phyloP scores from a whole-genome alignment of 1,140 invertebrate genomes.

The Tetramorium parvispinum region DNA sequence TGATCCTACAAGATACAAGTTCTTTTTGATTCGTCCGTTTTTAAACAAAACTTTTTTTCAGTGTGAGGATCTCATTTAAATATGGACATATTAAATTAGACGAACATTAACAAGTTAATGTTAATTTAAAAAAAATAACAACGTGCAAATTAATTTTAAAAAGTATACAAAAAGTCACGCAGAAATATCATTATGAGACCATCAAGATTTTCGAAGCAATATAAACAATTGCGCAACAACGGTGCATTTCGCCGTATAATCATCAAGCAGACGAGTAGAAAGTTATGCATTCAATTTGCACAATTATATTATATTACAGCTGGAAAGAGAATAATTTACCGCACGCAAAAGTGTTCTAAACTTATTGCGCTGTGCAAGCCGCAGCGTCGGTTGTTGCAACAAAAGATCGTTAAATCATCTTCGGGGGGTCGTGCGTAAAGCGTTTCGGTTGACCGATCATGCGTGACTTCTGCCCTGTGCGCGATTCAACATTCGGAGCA shows the following conservation, averaged over 20 bases:
- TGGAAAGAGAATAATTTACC: not conserved
- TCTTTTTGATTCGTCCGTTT: no score
- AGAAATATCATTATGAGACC: no score
- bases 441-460: slow-evolving; percentile 62
- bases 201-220: not conserved
- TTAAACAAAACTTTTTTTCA: no score
- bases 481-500: slow-evolving; percentile 29
- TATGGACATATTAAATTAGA: no score
- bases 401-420: slow-evolving; percentile 54
- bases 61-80: no score
- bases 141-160: no score
- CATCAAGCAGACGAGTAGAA: slow-evolving; percentile 21
- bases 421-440: slow-evolving; percentile 54
- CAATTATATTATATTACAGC: not conserved
- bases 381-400: not conserved
- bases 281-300: slow-evolving; percentile 17
- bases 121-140: no score
- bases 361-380: slow-evolving; percentile 12
- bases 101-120: no score
- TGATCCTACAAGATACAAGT: no score
- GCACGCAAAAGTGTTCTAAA: not conserved
- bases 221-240: not conserved
- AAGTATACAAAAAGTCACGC: no score
- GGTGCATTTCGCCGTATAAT: not conserved
- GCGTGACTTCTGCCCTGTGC: slow-evolving; percentile 59